These are phyloP conservation scores for Artemia franciscana DNA, from an alignment of 1,140 invertebrate species.

Conservation along the genomic window DNA sequence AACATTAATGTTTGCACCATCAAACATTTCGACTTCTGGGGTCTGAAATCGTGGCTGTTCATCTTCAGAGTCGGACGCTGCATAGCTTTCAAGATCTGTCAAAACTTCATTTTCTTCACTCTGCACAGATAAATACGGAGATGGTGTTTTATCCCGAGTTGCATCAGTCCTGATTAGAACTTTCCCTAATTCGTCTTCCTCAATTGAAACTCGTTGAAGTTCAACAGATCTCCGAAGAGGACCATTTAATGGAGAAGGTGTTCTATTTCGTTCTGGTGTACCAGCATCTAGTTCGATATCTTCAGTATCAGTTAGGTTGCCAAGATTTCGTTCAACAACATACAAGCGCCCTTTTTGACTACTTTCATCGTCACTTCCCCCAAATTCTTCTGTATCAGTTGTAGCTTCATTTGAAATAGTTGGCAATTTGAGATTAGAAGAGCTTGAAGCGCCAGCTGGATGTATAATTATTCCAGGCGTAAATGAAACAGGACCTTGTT, in stretches of 20 bases:
- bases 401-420: background rate
- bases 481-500: background rate
- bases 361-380: constrained; percentile 15
- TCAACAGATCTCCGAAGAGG: background rate
- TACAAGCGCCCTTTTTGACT: constrained; percentile 10
- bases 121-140: background rate
- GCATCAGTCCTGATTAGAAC: background rate
- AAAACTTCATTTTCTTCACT: constrained; percentile 16
- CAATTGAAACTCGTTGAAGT: constrained; percentile 2
- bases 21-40: constrained; percentile 9
- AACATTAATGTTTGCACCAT: constrained; percentile 7
- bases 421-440: background rate
- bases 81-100: constrained; percentile 24
- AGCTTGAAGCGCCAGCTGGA: background rate
- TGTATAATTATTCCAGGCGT: background rate
- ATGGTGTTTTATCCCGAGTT: background rate
- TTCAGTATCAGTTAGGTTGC: constrained; percentile 10
- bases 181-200: constrained; percentile 8
- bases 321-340: constrained; percentile 1
- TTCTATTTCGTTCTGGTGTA: background rate
- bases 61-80: constrained; percentile 17
- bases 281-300: constrained; percentile 5
- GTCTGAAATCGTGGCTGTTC: constrained; percentile 3
- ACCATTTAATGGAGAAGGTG: constrained; percentile 3
- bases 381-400: constrained; percentile 21